Percentiles rank a stretch among this genome's conserved stretches.
These are phyloP conservation scores for Euzophera pinguis DNA, from an alignment of 2,888 invertebrate genomes.

Conservation along the genomic window DNA sequence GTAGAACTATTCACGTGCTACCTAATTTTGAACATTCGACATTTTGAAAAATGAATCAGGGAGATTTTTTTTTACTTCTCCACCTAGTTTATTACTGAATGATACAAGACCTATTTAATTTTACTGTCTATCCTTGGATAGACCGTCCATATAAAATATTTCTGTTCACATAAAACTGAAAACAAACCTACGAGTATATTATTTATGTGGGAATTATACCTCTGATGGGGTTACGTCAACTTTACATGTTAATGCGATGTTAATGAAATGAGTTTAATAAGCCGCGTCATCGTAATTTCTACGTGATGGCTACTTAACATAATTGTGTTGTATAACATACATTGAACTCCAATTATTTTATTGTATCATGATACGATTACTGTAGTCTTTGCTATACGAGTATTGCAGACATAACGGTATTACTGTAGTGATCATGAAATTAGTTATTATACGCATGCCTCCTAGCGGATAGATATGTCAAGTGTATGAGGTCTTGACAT, in stretches of 20 bases:
- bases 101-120: no score
- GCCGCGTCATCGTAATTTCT: constrained; percentile 9
- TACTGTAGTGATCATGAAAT: constrained; percentile 1
- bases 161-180: constrained; percentile 24
- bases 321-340: background rate
- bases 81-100: background rate
- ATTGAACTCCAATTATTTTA: background rate
- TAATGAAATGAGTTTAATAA: constrained; percentile 37
- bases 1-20: background rate
- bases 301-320: constrained; percentile 9
- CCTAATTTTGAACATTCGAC: no score
- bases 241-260: constrained; percentile 43
- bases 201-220: constrained; percentile 46
- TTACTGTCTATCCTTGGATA: no score
- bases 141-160: no score
- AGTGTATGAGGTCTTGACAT: constrained; percentile 7
- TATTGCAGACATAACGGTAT: constrained; percentile 1
- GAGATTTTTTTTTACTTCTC: no score
- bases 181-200: constrained; percentile 25
- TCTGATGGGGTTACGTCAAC: constrained; percentile 25
- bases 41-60: no score
- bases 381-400: background rate
- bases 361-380: background rate
- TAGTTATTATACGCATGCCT: constrained; percentile 12
- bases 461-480: constrained; percentile 12